Conservation (phyloP, 2,113 vertebrate species). For the Bos taurus region ARS-UCD2.0 NC_037339.1:83831001-83831500, state of each 20-base stretch:
- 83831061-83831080: not conserved
- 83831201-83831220: not conserved
- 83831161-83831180: not conserved
- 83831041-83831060: accelerated
- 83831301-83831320: not conserved
- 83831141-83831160: not conserved
- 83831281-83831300: not conserved
- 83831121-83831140: not conserved
- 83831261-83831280: not conserved
- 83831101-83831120: not conserved
- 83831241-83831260: not conserved
- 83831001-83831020: not conserved
- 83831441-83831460: not conserved
- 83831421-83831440: not conserved
- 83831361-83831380: not conserved
- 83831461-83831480: not conserved
- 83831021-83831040: not conserved
- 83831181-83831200: not conserved
- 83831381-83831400: not conserved
- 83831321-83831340: not conserved
- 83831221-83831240: not conserved
- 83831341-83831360: not conserved
- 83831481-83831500: not conserved
- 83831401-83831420: not conserved
- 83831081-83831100: not conserved